These are phyloP conservation scores for Iselma pallidipennis DNA, from an alignment of 2,888 invertebrate genomes.

Conservation along the genomic window DNA sequence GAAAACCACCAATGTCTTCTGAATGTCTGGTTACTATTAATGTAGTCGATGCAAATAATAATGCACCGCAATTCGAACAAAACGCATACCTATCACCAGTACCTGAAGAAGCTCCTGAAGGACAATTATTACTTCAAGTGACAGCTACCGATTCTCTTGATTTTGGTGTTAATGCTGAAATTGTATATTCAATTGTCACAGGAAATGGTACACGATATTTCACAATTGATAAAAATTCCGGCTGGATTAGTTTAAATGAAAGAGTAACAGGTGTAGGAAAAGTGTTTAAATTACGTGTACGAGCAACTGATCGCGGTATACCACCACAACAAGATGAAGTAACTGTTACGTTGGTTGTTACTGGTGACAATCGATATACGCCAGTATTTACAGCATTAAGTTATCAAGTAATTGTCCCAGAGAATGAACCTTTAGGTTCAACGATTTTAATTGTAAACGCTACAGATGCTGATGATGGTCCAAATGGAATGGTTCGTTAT, in stretches of 20 bases:
- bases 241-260: constrained; percentile 78
- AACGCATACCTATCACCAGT: constrained; percentile 78
- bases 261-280: constrained; percentile 63
- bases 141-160: constrained; percentile 77
- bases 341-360: constrained; percentile 73
- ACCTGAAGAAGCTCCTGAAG: constrained; percentile 73
- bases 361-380: constrained; percentile 79
- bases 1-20: constrained; percentile 92
- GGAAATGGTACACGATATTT: constrained; percentile 82
- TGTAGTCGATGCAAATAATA: constrained; percentile 91
- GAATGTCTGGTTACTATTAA: constrained; percentile 85
- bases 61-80: constrained; percentile 81
- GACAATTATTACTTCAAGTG: constrained; percentile 74
- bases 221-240: constrained; percentile 72
- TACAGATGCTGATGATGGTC: constrained; percentile 82
- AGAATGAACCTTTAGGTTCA: constrained; percentile 86
- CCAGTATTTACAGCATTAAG: constrained; percentile 84
- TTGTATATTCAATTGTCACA: constrained; percentile 73
- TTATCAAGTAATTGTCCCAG: constrained; percentile 89
- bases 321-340: constrained; percentile 83
- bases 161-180: constrained; percentile 87
- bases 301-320: constrained; percentile 84
- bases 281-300: constrained; percentile 69
- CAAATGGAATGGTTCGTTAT: constrained; percentile 88
- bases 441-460: constrained; percentile 84